A percentile compares a stretch with the other conserved stretches of the same genome.
Conservation (phyloP, 2,888 invertebrate genomes). For the Limnephilus marmoratus region DNA sequence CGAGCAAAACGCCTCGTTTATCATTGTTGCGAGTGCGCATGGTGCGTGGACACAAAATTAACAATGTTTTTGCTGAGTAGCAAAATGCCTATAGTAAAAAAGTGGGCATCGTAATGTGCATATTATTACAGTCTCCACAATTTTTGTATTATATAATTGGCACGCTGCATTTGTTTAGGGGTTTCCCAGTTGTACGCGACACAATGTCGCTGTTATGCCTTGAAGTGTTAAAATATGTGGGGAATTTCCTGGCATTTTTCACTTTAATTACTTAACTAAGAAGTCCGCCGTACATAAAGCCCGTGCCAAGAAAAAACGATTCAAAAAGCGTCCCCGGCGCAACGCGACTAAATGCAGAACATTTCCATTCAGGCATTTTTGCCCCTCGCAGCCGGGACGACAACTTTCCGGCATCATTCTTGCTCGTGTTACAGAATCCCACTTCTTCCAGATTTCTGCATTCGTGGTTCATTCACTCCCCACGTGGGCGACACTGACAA, state of each 20-base stretch:
- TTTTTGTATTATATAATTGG: not conserved
- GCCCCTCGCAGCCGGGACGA: not conserved
- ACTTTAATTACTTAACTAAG: not conserved
- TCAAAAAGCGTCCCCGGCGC: not conserved
- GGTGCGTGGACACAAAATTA: too few relatives aligned
- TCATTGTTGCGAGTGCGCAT: too few relatives aligned
- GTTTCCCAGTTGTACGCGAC: not conserved
- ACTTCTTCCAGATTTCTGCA: constrained; percentile 14
- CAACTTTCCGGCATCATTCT: not conserved
- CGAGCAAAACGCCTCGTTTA: too few relatives aligned
- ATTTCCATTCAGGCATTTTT: constrained; percentile 37
- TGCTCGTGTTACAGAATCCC: constrained; percentile 3
- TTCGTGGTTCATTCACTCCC: constrained; percentile 17
- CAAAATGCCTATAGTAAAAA: too few relatives aligned
- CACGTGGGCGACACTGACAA: constrained; percentile 18
- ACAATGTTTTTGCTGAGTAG: too few relatives aligned
- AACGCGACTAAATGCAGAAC: constrained; percentile 41
- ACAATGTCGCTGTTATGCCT: not conserved
- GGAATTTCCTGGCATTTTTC: constrained; percentile 21
- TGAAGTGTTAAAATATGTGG: not conserved
- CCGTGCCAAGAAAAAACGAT: constrained; percentile 34
- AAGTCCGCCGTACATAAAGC: not conserved
- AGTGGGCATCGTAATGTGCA: too few relatives aligned
- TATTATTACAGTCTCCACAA: too few relatives aligned
- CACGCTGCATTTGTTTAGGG: not conserved